These are phyloP conservation scores for Stegastes partitus DNA, from an alignment of 2,113 vertebrate species.

Conservation along the genomic window DNA sequence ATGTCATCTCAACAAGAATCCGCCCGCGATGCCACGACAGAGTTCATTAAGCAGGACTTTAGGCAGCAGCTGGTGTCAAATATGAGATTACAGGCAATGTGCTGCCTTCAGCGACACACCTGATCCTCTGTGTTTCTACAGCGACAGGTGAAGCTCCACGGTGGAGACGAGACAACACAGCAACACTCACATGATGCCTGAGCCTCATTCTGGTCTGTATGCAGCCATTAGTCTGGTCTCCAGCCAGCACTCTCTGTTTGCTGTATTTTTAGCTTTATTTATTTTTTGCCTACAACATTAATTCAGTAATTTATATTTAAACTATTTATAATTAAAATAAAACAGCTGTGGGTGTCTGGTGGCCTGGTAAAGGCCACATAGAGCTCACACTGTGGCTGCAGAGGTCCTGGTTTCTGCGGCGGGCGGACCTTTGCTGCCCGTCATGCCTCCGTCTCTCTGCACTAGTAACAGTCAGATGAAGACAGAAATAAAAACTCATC, in stretches of 20 bases:
- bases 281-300: too few species aligned
- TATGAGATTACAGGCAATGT: too few species aligned
- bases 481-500: too few species aligned
- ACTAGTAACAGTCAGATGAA: too few species aligned
- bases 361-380: not conserved
- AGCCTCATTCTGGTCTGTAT: too few species aligned
- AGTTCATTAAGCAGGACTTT: too few species aligned
- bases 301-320: not conserved
- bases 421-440: not conserved
- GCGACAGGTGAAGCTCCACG: not conserved
- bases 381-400: not conserved
- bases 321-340: constrained; percentile 4
- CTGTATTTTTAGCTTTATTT: not conserved
- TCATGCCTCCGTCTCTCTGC: not conserved
- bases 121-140: too few species aligned
- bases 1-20: too few species aligned
- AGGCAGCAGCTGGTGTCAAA: too few species aligned
- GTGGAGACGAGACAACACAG: too few species aligned
- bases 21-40: too few species aligned
- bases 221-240: not conserved
- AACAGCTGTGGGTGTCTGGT: not conserved
- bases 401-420: not conserved
- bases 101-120: too few species aligned
- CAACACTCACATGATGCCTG: not conserved
- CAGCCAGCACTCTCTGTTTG: not conserved